phyloP scores from a whole-genome alignment of 2,888 invertebrate genomes.

The Oegoconia quadripuncta region DNA sequence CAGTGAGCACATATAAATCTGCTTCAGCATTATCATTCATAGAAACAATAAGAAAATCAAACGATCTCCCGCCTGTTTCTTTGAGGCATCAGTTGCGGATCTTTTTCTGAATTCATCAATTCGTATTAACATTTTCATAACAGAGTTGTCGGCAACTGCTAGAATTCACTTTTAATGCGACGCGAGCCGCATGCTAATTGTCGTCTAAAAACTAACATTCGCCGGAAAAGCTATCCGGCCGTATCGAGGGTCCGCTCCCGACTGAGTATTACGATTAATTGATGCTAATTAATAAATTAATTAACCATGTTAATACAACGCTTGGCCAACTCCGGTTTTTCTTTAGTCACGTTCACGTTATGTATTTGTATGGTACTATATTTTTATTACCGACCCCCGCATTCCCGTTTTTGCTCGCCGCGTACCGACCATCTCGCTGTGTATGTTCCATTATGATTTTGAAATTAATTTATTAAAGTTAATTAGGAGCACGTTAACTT shows the following conservation, averaged over 20 bases:
- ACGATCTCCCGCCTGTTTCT: constrained; percentile 37
- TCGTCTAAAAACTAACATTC: constrained; percentile 51
- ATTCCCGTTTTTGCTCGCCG: constrained; percentile 52
- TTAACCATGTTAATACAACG: constrained; percentile 71
- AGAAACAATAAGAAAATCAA: constrained; percentile 49
- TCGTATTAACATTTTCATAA: constrained; percentile 34
- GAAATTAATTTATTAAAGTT: constrained; percentile 60
- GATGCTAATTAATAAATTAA: constrained; percentile 76
- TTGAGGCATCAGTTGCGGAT: constrained; percentile 30
- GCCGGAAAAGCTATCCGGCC: constrained; percentile 59
- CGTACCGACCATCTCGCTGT: constrained; percentile 37
- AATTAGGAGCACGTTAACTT: constrained; percentile 38
- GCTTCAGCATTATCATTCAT: constrained; percentile 30
- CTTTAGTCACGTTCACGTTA: constrained; percentile 32
- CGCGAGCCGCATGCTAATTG: constrained; percentile 46
- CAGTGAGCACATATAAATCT: constrained; percentile 32
- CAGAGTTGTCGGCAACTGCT: constrained; percentile 42
- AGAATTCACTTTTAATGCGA: constrained; percentile 42
- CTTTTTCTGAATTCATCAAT: constrained; percentile 30
- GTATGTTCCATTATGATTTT: constrained; percentile 42
- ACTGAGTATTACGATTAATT: constrained; percentile 65
- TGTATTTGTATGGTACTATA: constrained; percentile 28
- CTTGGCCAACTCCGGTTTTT: constrained; percentile 60
- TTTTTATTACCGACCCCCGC: constrained; percentile 48
- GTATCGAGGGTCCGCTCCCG: constrained; percentile 46